These are phyloP conservation scores for Paralichthys olivaceus DNA, from an alignment of 2,113 vertebrate species.

Conservation along the genomic window DNA sequence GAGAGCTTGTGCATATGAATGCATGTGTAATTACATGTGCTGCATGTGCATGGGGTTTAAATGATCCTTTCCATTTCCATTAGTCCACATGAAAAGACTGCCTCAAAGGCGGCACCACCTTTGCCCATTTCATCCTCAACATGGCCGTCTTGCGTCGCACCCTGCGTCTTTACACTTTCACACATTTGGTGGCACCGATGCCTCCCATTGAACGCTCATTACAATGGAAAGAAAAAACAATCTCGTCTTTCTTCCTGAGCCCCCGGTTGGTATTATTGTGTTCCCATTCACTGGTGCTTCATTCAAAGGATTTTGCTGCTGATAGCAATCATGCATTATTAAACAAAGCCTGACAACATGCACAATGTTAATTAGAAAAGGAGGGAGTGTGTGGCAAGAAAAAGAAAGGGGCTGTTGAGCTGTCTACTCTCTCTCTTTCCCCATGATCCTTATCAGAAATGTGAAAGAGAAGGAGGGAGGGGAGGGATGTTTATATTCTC, in stretches of 20 bases:
- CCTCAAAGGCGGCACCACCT: slow-evolving; percentile 26
- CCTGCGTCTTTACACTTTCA: slow-evolving; percentile 27
- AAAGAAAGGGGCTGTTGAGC: slow-evolving; percentile 66
- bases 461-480: slow-evolving; percentile 63
- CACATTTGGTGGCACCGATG: slow-evolving; percentile 40
- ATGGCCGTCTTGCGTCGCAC: slow-evolving; percentile 11
- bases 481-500: slow-evolving; percentile 72
- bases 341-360: slow-evolving; percentile 82
- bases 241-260: slow-evolving; percentile 71
- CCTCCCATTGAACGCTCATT: slow-evolving; percentile 67
- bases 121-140: slow-evolving; percentile 35
- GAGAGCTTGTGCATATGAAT: background rate
- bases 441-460: slow-evolving; percentile 76
- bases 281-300: slow-evolving; percentile 75
- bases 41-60: background rate
- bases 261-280: slow-evolving; percentile 76
- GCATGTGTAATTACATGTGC: slow-evolving; percentile 1
- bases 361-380: slow-evolving; percentile 82
- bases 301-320: slow-evolving; percentile 79
- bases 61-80: slow-evolving; percentile 11
- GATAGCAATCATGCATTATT: slow-evolving; percentile 84
- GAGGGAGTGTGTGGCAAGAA: slow-evolving; percentile 51
- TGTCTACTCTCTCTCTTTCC: slow-evolving; percentile 66
- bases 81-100: background rate
- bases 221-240: slow-evolving; percentile 51